Evolutionary conservation across 2,113 vertebrate genomes (phyloP), one percentile per base, ranked within the genome.

Genomic region (Oxyura jamaicensis): DNA sequence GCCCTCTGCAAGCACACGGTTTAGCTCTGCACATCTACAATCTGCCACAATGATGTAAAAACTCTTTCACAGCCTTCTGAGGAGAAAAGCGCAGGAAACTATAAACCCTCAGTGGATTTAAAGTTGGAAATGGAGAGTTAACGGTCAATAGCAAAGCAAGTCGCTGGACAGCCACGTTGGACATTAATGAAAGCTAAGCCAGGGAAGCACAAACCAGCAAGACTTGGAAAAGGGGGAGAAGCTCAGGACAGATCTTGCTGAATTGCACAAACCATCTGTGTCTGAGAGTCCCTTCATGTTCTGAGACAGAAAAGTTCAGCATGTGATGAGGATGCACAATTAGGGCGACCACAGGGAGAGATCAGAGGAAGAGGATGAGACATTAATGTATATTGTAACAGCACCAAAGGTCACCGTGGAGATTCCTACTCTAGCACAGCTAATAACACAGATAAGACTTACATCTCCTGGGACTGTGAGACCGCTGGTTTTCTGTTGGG

Each of bases 381-480:
- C 80, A 44, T 75, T 56, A 81, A 73, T 88, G 72, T 80, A 86
- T 73, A 89, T 19, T 89, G 67, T 53, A 82, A 87, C 10, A 95
- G 77, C 91, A 93, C 58, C 55, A 93, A 79, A 90, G 92, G 86
- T 94, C 95, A 94, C 65, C 42, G 50, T 13, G 15, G 82, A 92
- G 55, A 90, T 79, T 93, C 77, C 11, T 95, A 63, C 74, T 82
- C 83, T 72, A 95, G 90, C 83, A 73, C 81, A 93, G 88, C 93
- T 92, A 91, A 92, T 78, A 96, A 91, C 89, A 0, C 55, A 89
- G 85, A 95, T 92, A 91, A 93, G 41, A 96, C 97, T 97, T 96
- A 97, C 97, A 97, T 97, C 97, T 96, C 79, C 97, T 93, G 68
- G 97, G 97, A 71, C 97, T 97, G 96, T 97, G 97, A 76, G 96